phyloP scores from a whole-genome alignment of 2,113 vertebrate genomes.

The Cryptoleucopteryx plumbea region DNA sequence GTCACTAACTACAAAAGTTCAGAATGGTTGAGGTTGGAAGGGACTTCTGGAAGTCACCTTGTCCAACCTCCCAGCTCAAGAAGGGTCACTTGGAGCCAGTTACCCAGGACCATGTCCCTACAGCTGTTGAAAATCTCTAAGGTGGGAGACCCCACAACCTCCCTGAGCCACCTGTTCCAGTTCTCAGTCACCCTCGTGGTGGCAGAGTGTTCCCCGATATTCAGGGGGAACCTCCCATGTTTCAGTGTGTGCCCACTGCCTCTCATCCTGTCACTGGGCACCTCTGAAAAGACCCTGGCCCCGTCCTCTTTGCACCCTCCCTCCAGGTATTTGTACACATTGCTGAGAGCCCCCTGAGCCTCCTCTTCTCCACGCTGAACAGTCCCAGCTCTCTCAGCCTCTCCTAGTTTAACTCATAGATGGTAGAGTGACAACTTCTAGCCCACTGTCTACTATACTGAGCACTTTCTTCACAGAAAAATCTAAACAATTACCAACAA shows the following conservation, averaged over 20 bases:
- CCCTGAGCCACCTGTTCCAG: no score
- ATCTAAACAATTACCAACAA: background rate
- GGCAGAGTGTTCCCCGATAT: background rate
- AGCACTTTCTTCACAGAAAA: background rate
- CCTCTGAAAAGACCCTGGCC: background rate
- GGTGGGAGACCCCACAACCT: background rate
- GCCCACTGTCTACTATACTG: background rate
- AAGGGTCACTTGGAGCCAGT: background rate
- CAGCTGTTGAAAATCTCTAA: no score
- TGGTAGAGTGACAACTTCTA: background rate
- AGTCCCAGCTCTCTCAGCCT: background rate
- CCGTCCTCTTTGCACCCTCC: background rate
- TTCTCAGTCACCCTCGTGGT: no score
- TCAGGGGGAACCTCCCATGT: background rate
- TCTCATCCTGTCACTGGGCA: background rate
- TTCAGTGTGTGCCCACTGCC: accelerated
- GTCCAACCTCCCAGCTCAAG: background rate
- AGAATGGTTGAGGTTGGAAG: background rate
- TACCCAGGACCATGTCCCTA: no score
- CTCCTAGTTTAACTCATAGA: background rate
- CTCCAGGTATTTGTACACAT: no score
- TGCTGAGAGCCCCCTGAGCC: background rate
- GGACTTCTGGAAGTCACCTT: background rate
- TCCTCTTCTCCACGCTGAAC: background rate
- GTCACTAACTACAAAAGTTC: background rate